A percentile compares a stretch with the other conserved stretches of the same genome.
phyloP scores from a whole-genome alignment of 2,888 invertebrate species.

The Diplolepis rosae region DNA sequence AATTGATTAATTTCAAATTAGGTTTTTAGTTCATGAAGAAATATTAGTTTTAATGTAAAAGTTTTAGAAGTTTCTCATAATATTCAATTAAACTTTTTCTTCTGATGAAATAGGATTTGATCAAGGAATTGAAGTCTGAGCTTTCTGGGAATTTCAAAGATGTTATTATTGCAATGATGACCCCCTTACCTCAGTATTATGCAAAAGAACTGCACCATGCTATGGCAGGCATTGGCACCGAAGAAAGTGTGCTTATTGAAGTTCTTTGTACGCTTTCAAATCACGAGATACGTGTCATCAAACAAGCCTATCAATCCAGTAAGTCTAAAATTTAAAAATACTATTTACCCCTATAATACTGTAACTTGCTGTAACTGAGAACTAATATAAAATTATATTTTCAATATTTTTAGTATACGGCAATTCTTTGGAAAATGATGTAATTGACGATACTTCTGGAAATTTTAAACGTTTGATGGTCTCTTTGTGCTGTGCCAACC shows the following conservation, averaged over 20 bases:
- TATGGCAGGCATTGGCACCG: conserved; percentile 77
- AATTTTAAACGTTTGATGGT: conserved; percentile 92
- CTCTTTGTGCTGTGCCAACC: conserved; percentile 86
- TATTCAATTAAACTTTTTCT: conserved; percentile 28
- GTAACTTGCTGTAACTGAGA: not conserved
- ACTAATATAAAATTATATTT: not conserved
- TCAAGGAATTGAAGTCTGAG: conserved; percentile 77
- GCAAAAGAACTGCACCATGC: conserved; percentile 77
- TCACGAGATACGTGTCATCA: conserved; percentile 75
- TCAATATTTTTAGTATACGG: conserved; percentile 81
- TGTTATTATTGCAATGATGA: conserved; percentile 77
- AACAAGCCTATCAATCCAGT: conserved; percentile 74
- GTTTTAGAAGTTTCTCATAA: too few species aligned
- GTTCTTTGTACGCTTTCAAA: conserved; percentile 78
- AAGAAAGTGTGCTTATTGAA: conserved; percentile 77
- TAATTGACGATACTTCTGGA: conserved; percentile 92
- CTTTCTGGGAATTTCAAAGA: conserved; percentile 78
- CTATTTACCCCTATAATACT: not conserved
- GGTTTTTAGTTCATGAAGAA: too few species aligned
- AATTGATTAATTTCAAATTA: too few species aligned
- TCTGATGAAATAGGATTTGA: conserved; percentile 67
- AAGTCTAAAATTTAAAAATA: conserved; percentile 52
- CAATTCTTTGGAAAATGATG: conserved; percentile 85
- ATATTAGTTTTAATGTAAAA: too few species aligned
- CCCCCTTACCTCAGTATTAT: conserved; percentile 76